These are phyloP conservation scores for Bolborhynchus lineola DNA, from an alignment of 2,113 vertebrate species.

Conservation along the genomic window DNA sequence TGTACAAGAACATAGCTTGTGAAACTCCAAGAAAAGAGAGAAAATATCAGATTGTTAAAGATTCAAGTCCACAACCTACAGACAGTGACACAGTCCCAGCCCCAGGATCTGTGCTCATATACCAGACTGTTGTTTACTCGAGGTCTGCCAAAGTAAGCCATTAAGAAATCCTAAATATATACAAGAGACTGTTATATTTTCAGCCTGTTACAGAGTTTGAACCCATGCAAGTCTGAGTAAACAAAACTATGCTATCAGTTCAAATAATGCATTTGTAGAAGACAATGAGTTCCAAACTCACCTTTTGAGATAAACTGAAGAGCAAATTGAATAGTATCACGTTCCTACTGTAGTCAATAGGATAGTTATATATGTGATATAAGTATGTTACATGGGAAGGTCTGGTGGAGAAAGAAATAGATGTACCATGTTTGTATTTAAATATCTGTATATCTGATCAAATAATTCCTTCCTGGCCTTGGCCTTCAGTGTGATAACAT, in stretches of 20 bases:
- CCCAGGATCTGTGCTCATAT: slow-evolving; percentile 60
- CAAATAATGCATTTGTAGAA: neutral
- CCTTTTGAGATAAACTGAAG: neutral
- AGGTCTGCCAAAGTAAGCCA: slow-evolving; percentile 61
- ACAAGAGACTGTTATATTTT: neutral
- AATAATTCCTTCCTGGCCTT: neutral
- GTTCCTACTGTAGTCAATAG: neutral
- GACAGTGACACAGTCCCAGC: neutral
- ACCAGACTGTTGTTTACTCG: slow-evolving; percentile 63
- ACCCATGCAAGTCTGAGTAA: neutral
- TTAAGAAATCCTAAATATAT: neutral
- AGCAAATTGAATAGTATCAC: neutral
- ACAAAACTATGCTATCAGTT: neutral
- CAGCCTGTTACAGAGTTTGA: neutral
- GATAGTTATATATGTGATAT: neutral
- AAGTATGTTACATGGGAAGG: neutral
- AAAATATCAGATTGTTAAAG: neutral
- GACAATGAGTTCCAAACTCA: neutral
- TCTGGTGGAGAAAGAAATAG: neutral
- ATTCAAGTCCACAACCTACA: slow-evolving; percentile 39
- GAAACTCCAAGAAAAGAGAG: neutral
- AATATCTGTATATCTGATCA: neutral
- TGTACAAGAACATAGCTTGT: neutral
- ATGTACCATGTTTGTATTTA: neutral
- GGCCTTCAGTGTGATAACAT: neutral